Base-by-base conservation (phyloP, 1,140 invertebrate genomes). In the Bombus superbus region DNA sequence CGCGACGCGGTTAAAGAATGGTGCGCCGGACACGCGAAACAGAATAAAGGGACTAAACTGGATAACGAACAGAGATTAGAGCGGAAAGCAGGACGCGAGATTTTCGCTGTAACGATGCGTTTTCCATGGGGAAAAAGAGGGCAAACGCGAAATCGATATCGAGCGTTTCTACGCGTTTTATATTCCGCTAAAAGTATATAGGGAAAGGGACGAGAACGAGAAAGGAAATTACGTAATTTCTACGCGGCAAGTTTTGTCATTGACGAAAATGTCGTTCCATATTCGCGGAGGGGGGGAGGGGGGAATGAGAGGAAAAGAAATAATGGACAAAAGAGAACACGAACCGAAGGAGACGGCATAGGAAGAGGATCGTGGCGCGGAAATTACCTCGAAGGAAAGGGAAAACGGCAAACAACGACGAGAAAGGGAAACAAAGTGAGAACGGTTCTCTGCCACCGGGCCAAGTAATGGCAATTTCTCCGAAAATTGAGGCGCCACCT, bases 401-500 rank as follows among this genome's bases (percentile, higher is more conserved):
- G 62, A 76, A 85, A 81, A 68, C 77, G 62, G 32, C 35, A 64
- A 73, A 57, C 22, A 68, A 40, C 28, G 77, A 69, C 22, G 44
- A 53, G 76, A 62, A 3, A n/a, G 40, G 66, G 44, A 72, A 80
- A 81, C 35, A 68, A 71, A 35, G 40, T 38, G 74, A 15, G 22
- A 28, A 8, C 62, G 9, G 28, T 87, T 72, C 47, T 71, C 74
- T 72, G 28, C 38, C 42, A 28, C 35, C 42, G 3, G 13, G 13
- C 64, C 47, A 28, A 47, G 53, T 35, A 35, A 25, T 11, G 40
- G 71, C 81, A 89, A 89, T 89, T 72, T 44, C 80, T 57, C 35
- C 53, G 79, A 89, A 89, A 89, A 86, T 89, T 89, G 84, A 86
- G 72, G 66, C 59, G 64, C 72, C 76, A 44, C 10, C 22, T 83